Evolutionary conservation across 2,888 invertebrate genomes (phyloP).

Genomic region (Molorchus minor): DNA sequence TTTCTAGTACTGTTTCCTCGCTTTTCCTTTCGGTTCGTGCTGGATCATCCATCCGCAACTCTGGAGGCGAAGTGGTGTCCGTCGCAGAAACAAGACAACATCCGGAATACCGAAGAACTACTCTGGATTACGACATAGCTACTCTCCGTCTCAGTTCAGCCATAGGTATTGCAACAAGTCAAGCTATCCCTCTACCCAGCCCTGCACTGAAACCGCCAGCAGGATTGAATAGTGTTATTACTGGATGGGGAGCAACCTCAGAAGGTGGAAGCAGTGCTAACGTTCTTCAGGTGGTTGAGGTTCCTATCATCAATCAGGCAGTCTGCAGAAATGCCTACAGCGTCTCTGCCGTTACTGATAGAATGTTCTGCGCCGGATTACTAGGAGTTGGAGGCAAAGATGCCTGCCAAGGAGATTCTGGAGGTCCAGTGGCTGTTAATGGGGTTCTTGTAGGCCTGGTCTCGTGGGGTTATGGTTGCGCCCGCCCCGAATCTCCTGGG

Average conservation of each 20-base stretch:
- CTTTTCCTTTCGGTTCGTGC: constrained; percentile 29
- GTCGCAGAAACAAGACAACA: neutral
- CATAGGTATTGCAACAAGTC: neutral
- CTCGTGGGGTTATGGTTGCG: constrained; percentile 40
- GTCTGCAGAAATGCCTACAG: constrained; percentile 13
- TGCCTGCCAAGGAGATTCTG: constrained; percentile 62
- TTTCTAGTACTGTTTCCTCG: neutral
- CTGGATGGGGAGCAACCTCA: constrained; percentile 32
- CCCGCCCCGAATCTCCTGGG: constrained; percentile 39
- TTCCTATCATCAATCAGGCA: constrained; percentile 27
- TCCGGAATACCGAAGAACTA: neutral
- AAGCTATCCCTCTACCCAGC: neutral
- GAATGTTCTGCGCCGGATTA: constrained; percentile 68
- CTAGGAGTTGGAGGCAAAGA: constrained; percentile 65
- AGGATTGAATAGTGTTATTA: constrained; percentile 21
- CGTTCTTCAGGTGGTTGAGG: constrained; percentile 30
- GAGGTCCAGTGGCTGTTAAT: constrained; percentile 37
- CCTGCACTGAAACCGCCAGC: neutral
- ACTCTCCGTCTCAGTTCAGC: neutral
- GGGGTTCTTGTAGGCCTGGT: constrained; percentile 30
- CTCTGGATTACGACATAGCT: neutral
- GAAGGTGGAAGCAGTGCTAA: too few relatives aligned
- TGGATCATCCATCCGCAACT: constrained; percentile 34
- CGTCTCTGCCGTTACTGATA: constrained; percentile 52
- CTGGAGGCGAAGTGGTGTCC: constrained; percentile 27